Evolutionary conservation across 2,113 vertebrate species (phyloP).

Genomic region (Triplophysa siluroides): DNA sequence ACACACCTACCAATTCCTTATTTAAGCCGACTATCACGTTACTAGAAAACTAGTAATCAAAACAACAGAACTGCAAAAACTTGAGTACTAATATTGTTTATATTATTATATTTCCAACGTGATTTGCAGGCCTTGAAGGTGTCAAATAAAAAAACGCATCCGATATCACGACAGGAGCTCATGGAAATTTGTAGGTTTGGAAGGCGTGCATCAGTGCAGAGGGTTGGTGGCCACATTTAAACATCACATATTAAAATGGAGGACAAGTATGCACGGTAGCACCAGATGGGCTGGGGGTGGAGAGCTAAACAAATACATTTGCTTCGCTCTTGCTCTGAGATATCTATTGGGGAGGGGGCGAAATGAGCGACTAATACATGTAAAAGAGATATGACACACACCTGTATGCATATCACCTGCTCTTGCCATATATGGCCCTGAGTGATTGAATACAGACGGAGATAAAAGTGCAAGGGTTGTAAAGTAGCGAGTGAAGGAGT

Average conservation of each 20-base stretch:
- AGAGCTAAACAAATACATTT: slow-evolving; percentile 31
- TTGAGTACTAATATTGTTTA: no score
- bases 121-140: no score
- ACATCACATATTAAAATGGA: not conserved
- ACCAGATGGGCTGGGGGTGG: slow-evolving; percentile 27
- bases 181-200: not conserved
- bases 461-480: slow-evolving; percentile 62
- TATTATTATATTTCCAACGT: no score
- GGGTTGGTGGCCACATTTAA: not conserved
- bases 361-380: slow-evolving; percentile 13
- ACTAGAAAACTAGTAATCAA: no score
- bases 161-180: no score
- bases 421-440: slow-evolving; percentile 58
- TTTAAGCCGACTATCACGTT: no score
- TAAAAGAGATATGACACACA: slow-evolving; percentile 47
- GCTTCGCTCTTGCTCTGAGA: slow-evolving; percentile 13
- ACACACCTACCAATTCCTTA: not conserved
- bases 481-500: slow-evolving; percentile 43
- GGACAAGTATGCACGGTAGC: not conserved
- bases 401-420: slow-evolving; percentile 57
- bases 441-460: slow-evolving; percentile 48
- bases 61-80: no score
- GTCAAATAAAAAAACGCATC: no score
- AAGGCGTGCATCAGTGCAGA: not conserved
- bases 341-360: slow-evolving; percentile 8